Percentiles rank a stretch among this genome's conserved stretches.
These are phyloP conservation scores for Cotesia typhae DNA, from an alignment of 1,140 invertebrate genomes.

Conservation along the genomic window DNA sequence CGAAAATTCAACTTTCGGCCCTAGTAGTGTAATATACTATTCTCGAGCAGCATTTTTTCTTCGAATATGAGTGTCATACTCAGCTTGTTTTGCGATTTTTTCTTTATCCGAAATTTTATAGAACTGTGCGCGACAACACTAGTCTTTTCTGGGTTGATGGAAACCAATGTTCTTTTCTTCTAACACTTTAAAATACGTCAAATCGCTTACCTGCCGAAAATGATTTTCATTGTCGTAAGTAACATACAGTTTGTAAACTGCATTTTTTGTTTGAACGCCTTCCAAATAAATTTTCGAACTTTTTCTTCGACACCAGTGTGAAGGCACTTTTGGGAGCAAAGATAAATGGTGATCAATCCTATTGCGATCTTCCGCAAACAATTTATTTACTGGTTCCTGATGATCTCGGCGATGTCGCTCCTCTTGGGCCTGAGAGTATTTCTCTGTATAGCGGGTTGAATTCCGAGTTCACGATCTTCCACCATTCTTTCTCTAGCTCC, in stretches of 20 bases:
- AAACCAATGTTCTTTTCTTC: slow-evolving; percentile 20
- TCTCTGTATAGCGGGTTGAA: background rate
- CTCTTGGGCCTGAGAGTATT: background rate
- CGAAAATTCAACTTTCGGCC: too few species aligned
- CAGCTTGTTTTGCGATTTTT: slow-evolving; percentile 23
- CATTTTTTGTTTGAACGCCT: background rate
- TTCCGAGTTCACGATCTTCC: background rate
- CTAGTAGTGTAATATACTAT: too few species aligned
- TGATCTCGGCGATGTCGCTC: slow-evolving; percentile 17
- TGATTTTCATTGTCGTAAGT: slow-evolving; percentile 18
- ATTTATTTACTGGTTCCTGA: slow-evolving; percentile 23
- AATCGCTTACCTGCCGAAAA: slow-evolving; percentile 14
- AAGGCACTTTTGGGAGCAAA: slow-evolving; percentile 28
- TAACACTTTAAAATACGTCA: background rate
- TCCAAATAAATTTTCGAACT: slow-evolving; percentile 28
- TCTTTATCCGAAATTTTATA: slow-evolving; percentile 18
- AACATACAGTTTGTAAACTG: slow-evolving; percentile 24
- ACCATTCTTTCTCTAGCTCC: background rate
- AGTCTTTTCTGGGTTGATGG: slow-evolving; percentile 31
- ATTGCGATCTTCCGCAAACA: slow-evolving; percentile 20
- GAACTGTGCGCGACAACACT: slow-evolving; percentile 27
- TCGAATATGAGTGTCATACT: slow-evolving; percentile 29
- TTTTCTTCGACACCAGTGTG: slow-evolving; percentile 30
- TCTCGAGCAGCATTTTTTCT: slow-evolving; percentile 17
- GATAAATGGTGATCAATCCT: slow-evolving; percentile 17